Evolutionary conservation across 2,797 vertebrate genomes (phyloP), one percentile per base, ranked within the genome.

Genomic region (Alca torda): DNA sequence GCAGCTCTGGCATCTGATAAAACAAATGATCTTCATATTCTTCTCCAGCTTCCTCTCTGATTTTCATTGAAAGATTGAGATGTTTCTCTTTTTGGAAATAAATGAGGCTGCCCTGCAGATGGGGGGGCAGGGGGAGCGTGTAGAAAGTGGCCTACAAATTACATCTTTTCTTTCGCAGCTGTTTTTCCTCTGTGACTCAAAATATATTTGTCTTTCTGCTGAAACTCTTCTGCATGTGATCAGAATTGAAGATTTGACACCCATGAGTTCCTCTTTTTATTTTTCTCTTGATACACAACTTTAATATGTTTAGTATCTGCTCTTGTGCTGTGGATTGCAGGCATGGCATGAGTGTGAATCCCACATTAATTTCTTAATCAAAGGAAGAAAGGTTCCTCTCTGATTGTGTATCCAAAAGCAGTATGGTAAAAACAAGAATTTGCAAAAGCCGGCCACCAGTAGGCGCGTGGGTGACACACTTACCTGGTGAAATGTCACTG

Each of bases 1-100:
- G 92, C 81, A 95, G 53, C 50, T 74, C 93, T 89, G 92, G 92
- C 89, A 76, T 94, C 93, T 83, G 70, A 89, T 89, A 90, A 90
- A 96, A 96, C 73, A 94, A 93, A 93, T 39, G 13, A 65, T 89
- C 84, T 89, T 90, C 81, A 39, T 59, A 89, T 96, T 88, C 61
- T 80, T 92, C 60, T 86, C 76, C 37, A 5, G 30, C 56, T 92
- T 92, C 45, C 56, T 13, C 84, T 95, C 84, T 73, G 46, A 77
- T 90, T 96, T 89, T 90, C 80, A 56, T 43, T 81, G 89, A 83
- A 94, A 89, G 61, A 51, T 33, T 65, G 60, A 92, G 69, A 78
- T 39, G 35, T 81, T 90, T 91, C 54, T 81, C 41, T 11, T 86
- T 79, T 74, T 67, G 16, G 89, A 93, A 97, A 95, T 76, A 96